Evolutionary conservation across 2,113 vertebrate genomes (phyloP), one percentile per base, ranked within the genome.

Genomic region (Bubalus kerabau): DNA sequence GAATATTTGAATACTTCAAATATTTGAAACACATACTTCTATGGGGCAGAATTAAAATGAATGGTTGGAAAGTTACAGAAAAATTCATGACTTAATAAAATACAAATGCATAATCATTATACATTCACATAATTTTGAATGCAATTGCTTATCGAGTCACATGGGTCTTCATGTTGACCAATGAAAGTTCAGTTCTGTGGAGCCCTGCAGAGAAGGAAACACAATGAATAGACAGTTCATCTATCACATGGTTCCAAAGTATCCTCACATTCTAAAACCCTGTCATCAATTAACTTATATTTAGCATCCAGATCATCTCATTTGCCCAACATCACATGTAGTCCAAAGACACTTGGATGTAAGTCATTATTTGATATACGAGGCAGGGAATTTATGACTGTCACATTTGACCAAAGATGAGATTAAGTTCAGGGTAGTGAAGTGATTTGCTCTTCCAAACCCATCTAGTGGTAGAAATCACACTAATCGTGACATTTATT

Each of bases 211-310:
- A 60, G 12, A 43, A 40, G 62, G 59, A 50, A 74, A 13, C 9
- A 60, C 43, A 90, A 26, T 40, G 43, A 50, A 50, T 12, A 24
- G 10, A 9, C 50, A 57, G 19, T n/a, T n/a, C 15, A 3, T 1
- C 32, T 13, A 9, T 64, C 7, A 2, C 11, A 1, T 43, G 57
- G 14, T 43, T 8, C 14, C 0, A 3, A 62, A 11, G 19, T 40
- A 32, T 46, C 30, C 8, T 67, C 26, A 50, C 50, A 12, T 83
- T 67, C 36, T 54, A 54, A 13, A 52, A 15, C 54, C 40, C 5
- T 43, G 32, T 15, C 6, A 23, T 32, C 57, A 64, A 30, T 64
- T n/a, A 36, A 74, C 30, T 57, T 62, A 54, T 28, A 32, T 40
- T 52, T 82, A 52, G 80, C 2, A 3, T 50, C 52, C 28, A 32